Evolutionary conservation across 2,113 vertebrate genomes (phyloP), one percentile per base, ranked within the genome.

Genomic region (Varanus salvator): DNA sequence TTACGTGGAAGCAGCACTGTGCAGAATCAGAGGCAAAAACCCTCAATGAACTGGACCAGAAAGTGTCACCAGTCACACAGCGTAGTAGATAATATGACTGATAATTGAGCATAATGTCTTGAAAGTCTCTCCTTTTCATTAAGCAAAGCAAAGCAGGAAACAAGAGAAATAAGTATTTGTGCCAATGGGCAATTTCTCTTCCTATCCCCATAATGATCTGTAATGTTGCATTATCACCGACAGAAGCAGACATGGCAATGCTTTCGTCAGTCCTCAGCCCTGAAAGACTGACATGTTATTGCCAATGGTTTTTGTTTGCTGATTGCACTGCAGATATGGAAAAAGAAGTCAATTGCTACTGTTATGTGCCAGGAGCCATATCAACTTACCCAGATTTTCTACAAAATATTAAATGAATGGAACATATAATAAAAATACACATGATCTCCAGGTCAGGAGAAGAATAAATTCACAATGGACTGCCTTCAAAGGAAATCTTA

Each of bases 221-320:
- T 81, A 90, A 92, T 94, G 81, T 92, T 94, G 92, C 89, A 93
- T 94, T 94, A 95, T 83, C 85, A 84, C 19, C 89, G 93, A 94
- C 76, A 94, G 95, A 94, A 95, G 75, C 92, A 95, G 90, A 93
- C 29, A 89, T 96, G 95, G 94, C 90, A 92, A 92, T 64, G 82
- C 83, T 92, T 90, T 90, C 76, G 0, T 1, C 75, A 93, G 90
- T 85, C 90, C 54, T 85, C 84, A 90, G 64, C 66, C 77, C 89
- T 90, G 60, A 64, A 94, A 94, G 92, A 86, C 95, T 90, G 87
- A 75, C 89, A 76, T 84, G 91, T 94, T 92, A 90, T 84, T 68
- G 1, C 76, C 66, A 69, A 80, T 88, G 60, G 2, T 54, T 27
- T 25, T 89, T 72, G 34, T n/a, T 66, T 86, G 68, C 25, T 87